Conservation (phyloP, 1,140 invertebrate species). For the Argopecten irradians region DNA sequence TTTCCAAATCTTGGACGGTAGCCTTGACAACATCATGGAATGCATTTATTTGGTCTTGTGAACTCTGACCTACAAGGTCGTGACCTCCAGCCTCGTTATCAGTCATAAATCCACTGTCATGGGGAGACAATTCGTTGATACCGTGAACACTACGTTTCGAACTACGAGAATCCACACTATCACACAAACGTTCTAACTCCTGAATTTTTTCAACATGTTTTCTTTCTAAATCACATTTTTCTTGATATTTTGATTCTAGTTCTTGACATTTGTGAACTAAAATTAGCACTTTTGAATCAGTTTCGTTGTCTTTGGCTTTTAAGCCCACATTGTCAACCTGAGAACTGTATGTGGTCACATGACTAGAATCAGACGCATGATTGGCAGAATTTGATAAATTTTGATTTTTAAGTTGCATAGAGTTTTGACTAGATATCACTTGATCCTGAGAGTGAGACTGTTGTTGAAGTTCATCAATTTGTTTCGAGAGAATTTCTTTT, state of each 20-base stretch:
- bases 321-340: background rate
- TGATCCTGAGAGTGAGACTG: constrained; percentile 41
- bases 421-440: background rate
- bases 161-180: background rate
- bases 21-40: constrained; percentile 20
- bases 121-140: background rate
- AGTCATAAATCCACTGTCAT: background rate
- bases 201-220: constrained; percentile 5
- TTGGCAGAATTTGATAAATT: background rate
- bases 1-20: background rate
- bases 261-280: background rate
- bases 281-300: background rate
- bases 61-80: background rate
- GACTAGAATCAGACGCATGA: background rate
- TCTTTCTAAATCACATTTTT: background rate
- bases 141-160: background rate
- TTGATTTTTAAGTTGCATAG: constrained; percentile 2
- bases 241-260: background rate
- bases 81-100: background rate
- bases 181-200: background rate
- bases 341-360: constrained; percentile 8
- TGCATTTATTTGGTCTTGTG: constrained; percentile 10
- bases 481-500: constrained; percentile 48
- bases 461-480: constrained; percentile 47
- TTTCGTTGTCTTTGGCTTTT: background rate